A percentile compares a stretch with the other conserved stretches of the same genome.
Conservation (phyloP, 2,888 invertebrate genomes). For the Tiliacea aurago region DNA sequence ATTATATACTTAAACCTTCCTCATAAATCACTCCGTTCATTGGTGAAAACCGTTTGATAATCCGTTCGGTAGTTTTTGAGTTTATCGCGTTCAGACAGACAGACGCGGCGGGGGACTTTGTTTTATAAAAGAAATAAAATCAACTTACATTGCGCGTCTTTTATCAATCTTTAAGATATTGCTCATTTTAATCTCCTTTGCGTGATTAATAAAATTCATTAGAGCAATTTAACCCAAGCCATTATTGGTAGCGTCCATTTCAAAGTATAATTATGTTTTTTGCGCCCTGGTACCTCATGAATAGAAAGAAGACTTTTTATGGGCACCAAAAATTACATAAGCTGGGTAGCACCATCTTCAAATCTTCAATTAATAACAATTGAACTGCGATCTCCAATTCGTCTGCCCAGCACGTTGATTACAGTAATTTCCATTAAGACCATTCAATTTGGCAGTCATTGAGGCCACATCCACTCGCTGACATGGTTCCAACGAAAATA, state of each 20-base stretch:
- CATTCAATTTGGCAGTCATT: constrained; percentile 23
- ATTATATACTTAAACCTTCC: no score
- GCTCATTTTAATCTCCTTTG: background rate
- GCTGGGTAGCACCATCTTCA: background rate
- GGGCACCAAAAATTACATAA: background rate
- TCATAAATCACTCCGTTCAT: no score
- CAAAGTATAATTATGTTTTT: background rate
- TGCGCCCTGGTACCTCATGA: no score
- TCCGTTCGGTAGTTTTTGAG: no score
- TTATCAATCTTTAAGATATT: background rate
- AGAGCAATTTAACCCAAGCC: background rate
- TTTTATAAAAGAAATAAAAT: no score
- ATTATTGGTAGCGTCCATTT: background rate
- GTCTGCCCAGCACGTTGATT: constrained; percentile 1
- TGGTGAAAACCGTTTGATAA: no score
- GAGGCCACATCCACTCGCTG: constrained; percentile 15
- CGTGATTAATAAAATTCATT: no score
- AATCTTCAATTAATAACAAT: constrained; percentile 3
- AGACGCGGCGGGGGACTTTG: no score
- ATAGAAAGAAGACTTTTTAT: background rate
- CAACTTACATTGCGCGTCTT: no score
- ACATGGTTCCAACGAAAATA: background rate
- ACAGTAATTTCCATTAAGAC: constrained; percentile 8
- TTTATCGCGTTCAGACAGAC: no score
- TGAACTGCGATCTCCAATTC: constrained; percentile 1